Evolutionary conservation across 2,113 vertebrate genomes (phyloP), one percentile per base, ranked within the genome.

Genomic region (Hydropotes inermis): DNA sequence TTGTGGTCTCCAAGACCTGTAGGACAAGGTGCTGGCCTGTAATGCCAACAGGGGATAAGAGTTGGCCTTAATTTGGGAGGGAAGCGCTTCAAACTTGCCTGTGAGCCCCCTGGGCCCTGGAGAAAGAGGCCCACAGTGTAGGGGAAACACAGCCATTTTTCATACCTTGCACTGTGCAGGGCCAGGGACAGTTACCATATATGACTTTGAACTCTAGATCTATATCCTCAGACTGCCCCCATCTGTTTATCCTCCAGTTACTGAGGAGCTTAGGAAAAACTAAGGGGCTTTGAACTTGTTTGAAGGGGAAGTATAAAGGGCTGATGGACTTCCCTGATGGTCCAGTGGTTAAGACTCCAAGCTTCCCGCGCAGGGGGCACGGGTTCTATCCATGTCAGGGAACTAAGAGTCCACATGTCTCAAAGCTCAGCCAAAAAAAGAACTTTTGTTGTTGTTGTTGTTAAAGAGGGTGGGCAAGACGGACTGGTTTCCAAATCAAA

Each of bases 131-230:
- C 54, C 39, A 28, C n/a, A 47, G 10, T 28, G 13, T 10, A 28
- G 30, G 58, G 82, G 82, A 25, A 67, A 54, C 1, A 5, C 0
- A 13, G 55, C 43, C 33, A 16, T 82, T 89, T 58, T 85, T 60
- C 36, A 55, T 4, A 58, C 61, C 33, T 89, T n/a, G 30, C 55
- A 36, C 1, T n/a, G 5, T 25, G 28, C 83, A 52, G 30, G 50
- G 39, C 93, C 78, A 30, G 87, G 23, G 39, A 36, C 16, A 50
- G 47, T 87, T 93, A 47, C 64, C 54, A 12, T 81, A 17, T 15
- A 79, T 25, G 87, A 94, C 96, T 96, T 39, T 95, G 87, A 96
- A 94, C 93, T 96, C n/a, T 3, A 58, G n/a, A 82, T 89, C 91
- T 84, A 4, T 64, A 8, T 57, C 90, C 67, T 92, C 79, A 90